Conservation (phyloP, 2,888 invertebrate species). For the Netelia melanura region DNA sequence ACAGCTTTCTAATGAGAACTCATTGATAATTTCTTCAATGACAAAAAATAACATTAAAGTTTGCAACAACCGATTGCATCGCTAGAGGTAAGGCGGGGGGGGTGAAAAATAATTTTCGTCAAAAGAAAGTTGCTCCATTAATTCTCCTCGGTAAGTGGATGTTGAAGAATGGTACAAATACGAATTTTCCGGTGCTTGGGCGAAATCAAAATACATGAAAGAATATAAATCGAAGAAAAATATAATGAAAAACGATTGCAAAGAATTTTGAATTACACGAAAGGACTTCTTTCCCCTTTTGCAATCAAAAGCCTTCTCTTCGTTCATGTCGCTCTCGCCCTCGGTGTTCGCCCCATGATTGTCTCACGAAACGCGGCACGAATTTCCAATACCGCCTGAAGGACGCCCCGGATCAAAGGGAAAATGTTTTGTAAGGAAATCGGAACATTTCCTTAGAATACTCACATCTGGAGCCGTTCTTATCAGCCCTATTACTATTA, state of each 20-base stretch:
- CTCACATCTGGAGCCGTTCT: too few species aligned
- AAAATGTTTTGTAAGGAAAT: constrained; percentile 1
- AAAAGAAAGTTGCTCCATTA: not conserved
- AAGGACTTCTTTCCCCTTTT: constrained; percentile 58
- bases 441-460: not conserved
- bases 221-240: constrained; percentile 18
- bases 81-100: too few species aligned
- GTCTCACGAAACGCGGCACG: constrained; percentile 35
- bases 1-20: too few species aligned
- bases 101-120: too few species aligned
- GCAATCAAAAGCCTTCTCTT: constrained; percentile 31
- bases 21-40: too few species aligned
- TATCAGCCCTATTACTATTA: too few species aligned
- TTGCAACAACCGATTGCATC: too few species aligned
- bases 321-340: constrained; percentile 25
- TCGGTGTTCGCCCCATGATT: constrained; percentile 34
- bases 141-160: not conserved
- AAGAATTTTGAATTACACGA: constrained; percentile 50
- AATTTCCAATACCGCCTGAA: constrained; percentile 12
- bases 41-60: too few species aligned
- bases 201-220: constrained; percentile 4
- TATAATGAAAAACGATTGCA: constrained; percentile 28
- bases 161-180: constrained; percentile 3
- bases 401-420: constrained; percentile 43
- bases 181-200: not conserved